Base-by-base conservation (phyloP, 1,140 invertebrate genomes). In the Hylyphantes graminicola region DNA sequence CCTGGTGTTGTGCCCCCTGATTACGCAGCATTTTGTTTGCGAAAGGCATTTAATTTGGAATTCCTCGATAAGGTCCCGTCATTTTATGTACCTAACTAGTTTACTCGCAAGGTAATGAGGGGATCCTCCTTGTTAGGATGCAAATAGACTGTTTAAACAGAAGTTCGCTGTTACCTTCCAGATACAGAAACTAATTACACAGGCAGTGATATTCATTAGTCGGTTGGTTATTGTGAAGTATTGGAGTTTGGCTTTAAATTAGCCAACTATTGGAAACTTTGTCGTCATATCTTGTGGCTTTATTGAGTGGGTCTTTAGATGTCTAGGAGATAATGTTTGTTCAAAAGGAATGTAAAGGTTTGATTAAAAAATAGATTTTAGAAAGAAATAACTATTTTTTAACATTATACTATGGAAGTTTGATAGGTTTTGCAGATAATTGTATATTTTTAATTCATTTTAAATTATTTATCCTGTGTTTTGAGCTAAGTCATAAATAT, bases 101-200 rank as follows among this genome's bases (percentile, higher is more conserved):
- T 57, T 21, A 53, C 55, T 81, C 57, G 73, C 54, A 72, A 54
- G 35, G 51, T 81, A 73, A 73, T 54, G 67, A 81, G 79, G 12
- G 50, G 19, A 81, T 73, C 79, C 21, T 81, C 79, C 65, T 81
- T 81, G 79, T 81, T 81, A 72, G 63, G 79, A 81, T 81, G 68
- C 79, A 81, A 81, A 81, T 81, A 81, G 51, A 81, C 67, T 73
- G 79, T 81, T 73, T 73, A 73, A 81, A 81, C 79, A 81, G 54
- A 67, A 81, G 79, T 81, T 63, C 57, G 17, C 51, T 81, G 68
- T 81, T 72, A 63, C 79, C 79, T 81, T 81, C 35, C 59, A 81
- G 79, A 81, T 81, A 81, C 65, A n/a, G 59, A 64, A 81, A 81
- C 73, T 81, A 67, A 81, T 81, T 81, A 81, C 67, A 53, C 54